Base-by-base conservation (phyloP, 2,113 vertebrate genomes). In the Ophthalmotilapia sp. region DNA sequence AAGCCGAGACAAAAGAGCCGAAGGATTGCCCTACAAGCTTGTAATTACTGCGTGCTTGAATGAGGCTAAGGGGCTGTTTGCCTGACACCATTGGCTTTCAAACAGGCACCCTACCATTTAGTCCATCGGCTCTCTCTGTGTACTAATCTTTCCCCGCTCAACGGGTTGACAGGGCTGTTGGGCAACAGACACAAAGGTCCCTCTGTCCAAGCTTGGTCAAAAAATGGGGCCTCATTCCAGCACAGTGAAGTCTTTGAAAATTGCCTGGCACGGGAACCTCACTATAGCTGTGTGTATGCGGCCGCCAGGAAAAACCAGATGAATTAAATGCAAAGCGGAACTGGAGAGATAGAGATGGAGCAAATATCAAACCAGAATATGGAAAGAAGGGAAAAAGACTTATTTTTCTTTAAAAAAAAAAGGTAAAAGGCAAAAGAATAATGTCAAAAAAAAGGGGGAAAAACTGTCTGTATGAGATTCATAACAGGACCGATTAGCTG, bases 191-290 rank as follows among this genome's bases (percentile, higher is more conserved):
- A 96, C 95, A 96, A 95, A 95, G 95, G 91, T 91, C 93, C 87
- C 91, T 96, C 94, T 96, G 94, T 96, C 88, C 88, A 86, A 87
- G 89, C 83, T 88, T 85, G 90, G 92, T 85, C 87, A 89, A 89
- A 68, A 86, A 93, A 87, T 38, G 86, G 85, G 91, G 94, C 92
- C 93, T 80, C 92, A 88, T 90, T 95, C 92, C 91, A 93, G 89
- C 88, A 95, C 90, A 95, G 92, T 89, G 94, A 89, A 91, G 92
- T 92, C 94, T 95, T 96, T 96, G 95, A 95, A 95, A 96, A 91
- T 45, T 83, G 91, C 87, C 90, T 94, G 92, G 92, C 93, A 93
- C 62, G 12, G 83, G 88, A 83, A 88, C 83, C 89, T 88, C 73
- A 58, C 84, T 84, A 87, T 58, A 80, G 88, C 88, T 87, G 83